These are phyloP conservation scores for Anguilla obscura DNA, from an alignment of 2,797 vertebrate genomes.

Conservation along the genomic window DNA sequence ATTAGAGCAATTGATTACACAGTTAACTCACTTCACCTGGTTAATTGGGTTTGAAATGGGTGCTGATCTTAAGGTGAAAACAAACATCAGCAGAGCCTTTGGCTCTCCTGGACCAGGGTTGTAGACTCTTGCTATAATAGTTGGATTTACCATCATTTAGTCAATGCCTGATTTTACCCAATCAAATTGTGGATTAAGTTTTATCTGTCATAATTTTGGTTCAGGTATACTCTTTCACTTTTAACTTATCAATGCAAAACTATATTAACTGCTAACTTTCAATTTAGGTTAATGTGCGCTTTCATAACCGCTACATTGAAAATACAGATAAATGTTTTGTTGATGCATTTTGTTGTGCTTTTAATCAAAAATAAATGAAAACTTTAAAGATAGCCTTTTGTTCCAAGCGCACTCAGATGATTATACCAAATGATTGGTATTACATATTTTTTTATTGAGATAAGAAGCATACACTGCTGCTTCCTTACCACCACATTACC, in stretches of 20 bases:
- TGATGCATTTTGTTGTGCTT: not conserved
- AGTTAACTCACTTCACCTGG: not conserved
- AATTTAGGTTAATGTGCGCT: not conserved
- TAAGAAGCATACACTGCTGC: not conserved
- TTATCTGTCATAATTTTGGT: not conserved
- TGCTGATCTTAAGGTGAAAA: not conserved
- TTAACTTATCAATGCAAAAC: not conserved
- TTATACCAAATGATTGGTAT: not conserved
- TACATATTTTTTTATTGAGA: not conserved
- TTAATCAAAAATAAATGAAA: not conserved
- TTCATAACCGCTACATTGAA: not conserved
- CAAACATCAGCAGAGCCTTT: not conserved
- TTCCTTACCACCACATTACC: not conserved
- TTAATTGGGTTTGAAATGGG: not conserved
- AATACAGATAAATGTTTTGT: not conserved
- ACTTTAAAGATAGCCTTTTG: not conserved
- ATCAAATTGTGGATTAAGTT: not conserved
- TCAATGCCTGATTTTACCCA: not conserved
- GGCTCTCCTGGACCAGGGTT: not conserved
- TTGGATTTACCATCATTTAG: not conserved
- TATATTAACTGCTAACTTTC: not conserved
- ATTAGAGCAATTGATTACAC: too few species aligned
- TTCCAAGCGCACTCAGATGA: not conserved
- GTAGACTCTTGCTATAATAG: not conserved
- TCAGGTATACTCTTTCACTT: not conserved